A percentile compares a stretch with the other conserved stretches of the same genome.
phyloP scores from a whole-genome alignment of 2,797 vertebrate species.

The Apodemus agrarius region DNA sequence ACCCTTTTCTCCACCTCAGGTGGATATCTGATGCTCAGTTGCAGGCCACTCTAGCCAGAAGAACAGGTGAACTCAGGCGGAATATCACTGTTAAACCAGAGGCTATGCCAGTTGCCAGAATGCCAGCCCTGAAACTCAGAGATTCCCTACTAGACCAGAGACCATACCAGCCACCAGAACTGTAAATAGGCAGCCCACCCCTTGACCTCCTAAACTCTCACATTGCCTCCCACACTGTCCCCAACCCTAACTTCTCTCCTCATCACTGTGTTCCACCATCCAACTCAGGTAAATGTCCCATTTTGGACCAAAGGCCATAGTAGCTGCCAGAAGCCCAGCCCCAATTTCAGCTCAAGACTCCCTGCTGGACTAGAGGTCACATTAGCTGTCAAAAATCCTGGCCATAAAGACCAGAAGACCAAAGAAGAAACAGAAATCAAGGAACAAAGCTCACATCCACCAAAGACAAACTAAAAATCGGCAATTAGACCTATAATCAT shows the following conservation, averaged over 20 bases:
- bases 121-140: not conserved
- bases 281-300: not conserved
- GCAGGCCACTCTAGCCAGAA: not conserved
- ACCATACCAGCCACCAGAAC: not conserved
- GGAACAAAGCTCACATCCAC: not conserved
- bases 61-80: not conserved
- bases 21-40: not conserved
- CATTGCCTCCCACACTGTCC: not conserved
- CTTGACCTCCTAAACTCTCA: not conserved
- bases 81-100: not conserved
- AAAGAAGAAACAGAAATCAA: not conserved
- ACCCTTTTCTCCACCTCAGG: not conserved
- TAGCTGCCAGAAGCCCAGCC: not conserved
- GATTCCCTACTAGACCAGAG: not conserved
- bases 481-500: not conserved
- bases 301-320: not conserved
- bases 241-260: not conserved
- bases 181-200: not conserved
- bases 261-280: not conserved
- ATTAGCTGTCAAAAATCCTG: not conserved
- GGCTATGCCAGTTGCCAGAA: not conserved
- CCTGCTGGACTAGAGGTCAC: not conserved
- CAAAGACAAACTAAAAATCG: not conserved
- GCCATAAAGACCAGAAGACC: not conserved
- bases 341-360: not conserved